Conservation (phyloP, 2,888 invertebrate species). For the Axea sp. region DNA sequence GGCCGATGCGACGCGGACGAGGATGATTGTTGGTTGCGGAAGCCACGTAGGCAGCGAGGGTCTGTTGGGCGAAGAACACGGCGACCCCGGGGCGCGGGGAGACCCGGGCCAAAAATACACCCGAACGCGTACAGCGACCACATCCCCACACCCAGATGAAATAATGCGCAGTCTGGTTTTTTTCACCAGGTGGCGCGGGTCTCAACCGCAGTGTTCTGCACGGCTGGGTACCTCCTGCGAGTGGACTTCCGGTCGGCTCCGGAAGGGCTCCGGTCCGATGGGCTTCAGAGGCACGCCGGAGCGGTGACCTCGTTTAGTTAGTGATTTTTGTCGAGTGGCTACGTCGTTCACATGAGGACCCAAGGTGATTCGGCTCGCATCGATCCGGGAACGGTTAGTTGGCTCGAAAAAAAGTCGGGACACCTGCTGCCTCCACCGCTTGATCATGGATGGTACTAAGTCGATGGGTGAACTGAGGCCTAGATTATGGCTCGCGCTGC, state of each 20-base stretch:
- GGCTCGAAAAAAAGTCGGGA: constrained; percentile 24
- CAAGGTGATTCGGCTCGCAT: constrained; percentile 23
- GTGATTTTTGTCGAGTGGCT: constrained; percentile 20
- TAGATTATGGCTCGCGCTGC: constrained; percentile 1
- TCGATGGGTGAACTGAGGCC: not conserved
- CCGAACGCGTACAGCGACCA: too few species aligned
- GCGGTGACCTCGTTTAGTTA: constrained; percentile 22
- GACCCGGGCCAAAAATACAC: too few species aligned
- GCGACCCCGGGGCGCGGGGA: too few species aligned
- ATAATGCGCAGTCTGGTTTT: not conserved
- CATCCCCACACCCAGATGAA: not conserved
- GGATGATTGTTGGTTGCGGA: too few species aligned
- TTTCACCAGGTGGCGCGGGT: constrained; percentile 37
- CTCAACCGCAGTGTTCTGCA: not conserved
- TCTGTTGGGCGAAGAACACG: too few species aligned
- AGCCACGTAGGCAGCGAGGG: too few species aligned
- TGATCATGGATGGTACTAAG: constrained; percentile 9
- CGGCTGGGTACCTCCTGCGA: not conserved
- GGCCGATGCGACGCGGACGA: too few species aligned
- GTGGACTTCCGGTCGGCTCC: constrained; percentile 10
- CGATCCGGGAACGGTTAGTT: constrained; percentile 16
- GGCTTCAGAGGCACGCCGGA: not conserved
- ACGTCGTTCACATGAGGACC: constrained; percentile 43
- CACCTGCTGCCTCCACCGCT: constrained; percentile 35
- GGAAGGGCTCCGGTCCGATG: constrained; percentile 6